phyloP scores from a whole-genome alignment of 2,113 vertebrate species.

The Epinephelus moara region DNA sequence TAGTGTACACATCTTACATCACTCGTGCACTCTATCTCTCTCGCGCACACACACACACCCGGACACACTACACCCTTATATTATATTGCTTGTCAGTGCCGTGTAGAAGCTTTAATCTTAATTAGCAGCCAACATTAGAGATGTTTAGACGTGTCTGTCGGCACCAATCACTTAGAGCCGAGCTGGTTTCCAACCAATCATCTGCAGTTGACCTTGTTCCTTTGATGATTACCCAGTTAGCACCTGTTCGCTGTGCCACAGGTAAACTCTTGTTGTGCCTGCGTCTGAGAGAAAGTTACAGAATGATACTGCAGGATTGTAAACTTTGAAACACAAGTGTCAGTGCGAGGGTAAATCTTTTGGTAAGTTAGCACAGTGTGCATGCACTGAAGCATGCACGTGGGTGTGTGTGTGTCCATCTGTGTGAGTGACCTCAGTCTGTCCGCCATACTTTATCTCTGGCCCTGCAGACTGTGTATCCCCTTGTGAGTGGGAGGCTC shows the following conservation, averaged over 20 bases:
- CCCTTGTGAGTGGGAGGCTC: constrained; percentile 68
- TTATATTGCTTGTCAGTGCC: constrained; percentile 54
- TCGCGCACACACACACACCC: neutral
- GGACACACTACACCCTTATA: constrained; percentile 36
- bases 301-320: neutral
- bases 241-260: constrained; percentile 50
- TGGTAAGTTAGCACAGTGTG: constrained; percentile 19
- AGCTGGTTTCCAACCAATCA: constrained; percentile 35
- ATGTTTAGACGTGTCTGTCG: constrained; percentile 74
- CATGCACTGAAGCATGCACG: constrained; percentile 12
- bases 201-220: constrained; percentile 45
- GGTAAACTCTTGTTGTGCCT: constrained; percentile 47
- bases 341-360: neutral
- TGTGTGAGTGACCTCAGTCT: constrained; percentile 66
- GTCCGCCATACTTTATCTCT: constrained; percentile 37
- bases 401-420: constrained; percentile 42
- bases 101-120: constrained; percentile 66
- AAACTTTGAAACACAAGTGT: neutral
- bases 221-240: constrained; percentile 37
- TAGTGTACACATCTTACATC: constrained; percentile 15
- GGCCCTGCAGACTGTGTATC: constrained; percentile 43
- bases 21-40: neutral
- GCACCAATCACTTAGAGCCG: constrained; percentile 54
- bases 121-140: constrained; percentile 64
- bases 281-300: neutral